Evolutionary conservation across 2,113 vertebrate species (phyloP).

Genomic region (Aptenodytes patagonicus): DNA sequence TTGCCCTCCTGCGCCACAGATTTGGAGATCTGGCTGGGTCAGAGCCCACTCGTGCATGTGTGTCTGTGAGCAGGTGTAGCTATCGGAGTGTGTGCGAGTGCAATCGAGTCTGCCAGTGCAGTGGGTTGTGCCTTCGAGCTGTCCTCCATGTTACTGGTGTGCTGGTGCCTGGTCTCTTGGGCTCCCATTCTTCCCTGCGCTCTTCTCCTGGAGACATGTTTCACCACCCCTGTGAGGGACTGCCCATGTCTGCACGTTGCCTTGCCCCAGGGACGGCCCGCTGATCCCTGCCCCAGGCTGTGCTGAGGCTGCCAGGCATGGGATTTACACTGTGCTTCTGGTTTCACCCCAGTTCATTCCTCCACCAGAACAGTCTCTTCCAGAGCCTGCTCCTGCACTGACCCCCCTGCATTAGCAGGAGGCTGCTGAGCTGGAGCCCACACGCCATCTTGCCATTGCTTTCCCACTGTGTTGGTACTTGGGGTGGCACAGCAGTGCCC

Average conservation of each 20-base stretch:
- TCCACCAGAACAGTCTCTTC: background rate
- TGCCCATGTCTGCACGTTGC: accelerated
- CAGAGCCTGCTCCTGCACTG: background rate
- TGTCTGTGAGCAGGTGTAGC: background rate
- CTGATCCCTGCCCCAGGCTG: background rate
- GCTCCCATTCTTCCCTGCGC: background rate
- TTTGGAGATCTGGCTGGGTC: background rate
- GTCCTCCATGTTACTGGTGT: accelerated
- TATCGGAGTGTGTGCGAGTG: background rate
- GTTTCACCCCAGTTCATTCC: background rate
- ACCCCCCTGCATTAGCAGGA: accelerated
- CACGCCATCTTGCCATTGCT: accelerated
- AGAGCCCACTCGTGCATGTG: background rate
- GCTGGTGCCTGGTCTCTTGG: background rate
- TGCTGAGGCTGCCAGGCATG: background rate
- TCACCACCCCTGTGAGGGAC: background rate
- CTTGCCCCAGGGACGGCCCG: background rate
- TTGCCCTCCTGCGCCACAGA: background rate
- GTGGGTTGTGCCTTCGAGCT: background rate
- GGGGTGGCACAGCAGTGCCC: background rate
- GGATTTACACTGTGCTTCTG: background rate
- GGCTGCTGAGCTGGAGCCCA: background rate
- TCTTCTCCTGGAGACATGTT: background rate
- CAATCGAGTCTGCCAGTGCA: accelerated
- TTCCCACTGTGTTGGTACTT: background rate